Conservation (phyloP, 1,140 invertebrate species). For the Meloidogyne chitwoodi region DNA sequence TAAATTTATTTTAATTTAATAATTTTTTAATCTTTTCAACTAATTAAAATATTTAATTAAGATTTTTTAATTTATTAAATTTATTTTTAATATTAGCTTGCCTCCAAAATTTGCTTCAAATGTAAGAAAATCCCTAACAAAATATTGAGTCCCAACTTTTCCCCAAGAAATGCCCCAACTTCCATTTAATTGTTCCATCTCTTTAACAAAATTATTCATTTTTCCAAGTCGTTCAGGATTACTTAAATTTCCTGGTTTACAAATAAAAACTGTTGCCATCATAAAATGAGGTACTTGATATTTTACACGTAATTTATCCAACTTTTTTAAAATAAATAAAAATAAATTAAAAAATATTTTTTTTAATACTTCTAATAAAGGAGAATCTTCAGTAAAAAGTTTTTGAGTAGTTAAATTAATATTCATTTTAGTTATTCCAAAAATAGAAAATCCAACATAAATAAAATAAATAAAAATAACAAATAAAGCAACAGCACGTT, state of each 20-base stretch:
- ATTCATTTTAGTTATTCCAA: constrained; percentile 55
- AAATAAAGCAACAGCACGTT: constrained; percentile 44
- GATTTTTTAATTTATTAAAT: neutral
- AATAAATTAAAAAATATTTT: neutral
- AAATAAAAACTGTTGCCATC: constrained; percentile 57
- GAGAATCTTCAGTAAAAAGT: constrained; percentile 53
- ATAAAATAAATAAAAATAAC: constrained; percentile 48
- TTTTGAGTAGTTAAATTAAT: constrained; percentile 57
- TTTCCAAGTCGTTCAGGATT: constrained; percentile 42
- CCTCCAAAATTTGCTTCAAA: constrained; percentile 48
- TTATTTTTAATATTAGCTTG: constrained; percentile 8
- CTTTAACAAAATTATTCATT: constrained; percentile 52
- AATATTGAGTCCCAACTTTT: constrained; percentile 55
- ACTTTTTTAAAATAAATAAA: constrained; percentile 22
- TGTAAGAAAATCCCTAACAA: constrained; percentile 51
- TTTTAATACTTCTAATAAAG: constrained; percentile 33
- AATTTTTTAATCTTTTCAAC: neutral
- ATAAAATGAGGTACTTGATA: constrained; percentile 58
- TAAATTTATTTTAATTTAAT: constrained; percentile 5
- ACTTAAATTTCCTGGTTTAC: constrained; percentile 54
- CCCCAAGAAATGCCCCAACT: constrained; percentile 48
- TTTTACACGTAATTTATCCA: constrained; percentile 54
- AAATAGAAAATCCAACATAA: constrained; percentile 52
- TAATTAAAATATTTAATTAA: neutral
- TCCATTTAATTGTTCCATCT: constrained; percentile 51